These are phyloP conservation scores for Myodes glareolus DNA, from an alignment of 2,113 vertebrate species.

Conservation along the genomic window DNA sequence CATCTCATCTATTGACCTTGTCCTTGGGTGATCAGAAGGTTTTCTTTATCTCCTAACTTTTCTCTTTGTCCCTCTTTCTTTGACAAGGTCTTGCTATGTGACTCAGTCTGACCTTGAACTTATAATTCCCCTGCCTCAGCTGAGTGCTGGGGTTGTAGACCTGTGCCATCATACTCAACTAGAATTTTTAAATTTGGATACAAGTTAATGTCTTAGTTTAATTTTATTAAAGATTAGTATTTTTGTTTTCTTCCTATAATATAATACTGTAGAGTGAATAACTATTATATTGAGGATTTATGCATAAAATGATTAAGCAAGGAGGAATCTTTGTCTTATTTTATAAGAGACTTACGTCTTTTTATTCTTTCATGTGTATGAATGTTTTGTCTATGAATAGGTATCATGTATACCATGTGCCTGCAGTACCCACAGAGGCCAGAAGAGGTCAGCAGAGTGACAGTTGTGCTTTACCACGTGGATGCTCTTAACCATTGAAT, in stretches of 20 bases:
- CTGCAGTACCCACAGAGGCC: neutral
- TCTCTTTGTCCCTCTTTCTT: neutral
- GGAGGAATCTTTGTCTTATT: neutral
- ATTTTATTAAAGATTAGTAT: neutral
- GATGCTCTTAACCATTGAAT: neutral
- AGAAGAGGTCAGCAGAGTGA: neutral
- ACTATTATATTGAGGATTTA: neutral
- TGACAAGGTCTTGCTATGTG: neutral
- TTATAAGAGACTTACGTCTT: neutral
- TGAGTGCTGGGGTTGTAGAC: neutral
- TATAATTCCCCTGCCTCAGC: neutral
- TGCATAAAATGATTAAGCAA: neutral
- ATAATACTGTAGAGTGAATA: neutral
- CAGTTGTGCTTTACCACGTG: neutral
- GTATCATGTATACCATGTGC: neutral
- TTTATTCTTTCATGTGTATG: neutral
- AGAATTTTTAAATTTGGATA: neutral
- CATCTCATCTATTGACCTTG: neutral
- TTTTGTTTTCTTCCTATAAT: neutral
- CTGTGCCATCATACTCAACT: neutral
- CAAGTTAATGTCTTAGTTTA: neutral
- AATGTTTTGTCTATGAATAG: neutral
- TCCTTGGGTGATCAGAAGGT: neutral
- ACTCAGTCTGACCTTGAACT: neutral
- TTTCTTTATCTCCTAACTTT: neutral